Evolutionary conservation across 2,797 vertebrate species (phyloP), one percentile per base, ranked within the genome.

Genomic region (Sylvilagus floridanus): DNA sequence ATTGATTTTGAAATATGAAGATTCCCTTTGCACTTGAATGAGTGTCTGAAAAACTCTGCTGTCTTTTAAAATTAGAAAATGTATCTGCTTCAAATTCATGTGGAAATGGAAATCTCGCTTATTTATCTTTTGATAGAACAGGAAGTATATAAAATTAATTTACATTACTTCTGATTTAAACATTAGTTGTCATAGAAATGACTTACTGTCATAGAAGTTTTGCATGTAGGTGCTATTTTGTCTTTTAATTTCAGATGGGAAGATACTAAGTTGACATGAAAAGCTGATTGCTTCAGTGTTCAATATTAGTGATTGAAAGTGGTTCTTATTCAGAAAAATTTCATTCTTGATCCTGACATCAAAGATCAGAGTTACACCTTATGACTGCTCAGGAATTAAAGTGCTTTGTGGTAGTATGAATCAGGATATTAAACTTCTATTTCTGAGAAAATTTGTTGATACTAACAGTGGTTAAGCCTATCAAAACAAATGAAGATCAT

Each of bases 1-100:
- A 52, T 90, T 94, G 52, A 52, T 90, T 94, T 93, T 94, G 87
- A 94, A 90, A 68, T 76, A 88, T 35, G 4, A 68, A 95, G 72
- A 71, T 94, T 91, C 93, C 52, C 42, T 82, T 81, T 96, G 50
- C 57, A 82, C 26, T 88, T 90, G 54, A 30, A 68, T 82, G 7
- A 35, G 73, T 52, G 22, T 94, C 57, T 94, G 91, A 82, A 89
- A 84, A 93, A 54, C 54, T 77, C 9, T 88, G 54, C 54, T 82
- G 1, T 85, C 66, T 32, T 83, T 60, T 84, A 76, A 87, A 32
- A 9, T 95, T 52, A 60, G 66, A 77, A 92, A 90, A 84, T 71
- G 47, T 68, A 78, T 92, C 37, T 52, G 3, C 16, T 79, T 24
- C 52, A 83, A 78, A 83, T 84, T 62, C 57, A 17, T 84, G 65